These are phyloP conservation scores for Mesorhabditis belari DNA, from an alignment of 2,888 invertebrate species.

Conservation along the genomic window DNA sequence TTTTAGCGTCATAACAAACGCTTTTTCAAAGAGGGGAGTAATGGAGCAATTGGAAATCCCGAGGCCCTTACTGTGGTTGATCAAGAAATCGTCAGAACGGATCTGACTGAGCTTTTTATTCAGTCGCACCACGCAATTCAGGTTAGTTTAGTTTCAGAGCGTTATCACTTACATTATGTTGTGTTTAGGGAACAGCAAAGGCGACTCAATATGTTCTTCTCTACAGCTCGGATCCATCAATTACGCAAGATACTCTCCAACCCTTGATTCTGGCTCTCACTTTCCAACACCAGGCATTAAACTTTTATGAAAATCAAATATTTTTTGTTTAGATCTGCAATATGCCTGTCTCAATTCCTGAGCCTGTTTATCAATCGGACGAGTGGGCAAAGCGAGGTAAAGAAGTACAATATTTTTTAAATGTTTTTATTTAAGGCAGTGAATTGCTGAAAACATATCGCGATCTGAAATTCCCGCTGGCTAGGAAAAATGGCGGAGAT, in stretches of 20 bases:
- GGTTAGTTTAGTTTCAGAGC: not conserved
- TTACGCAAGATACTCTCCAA: not conserved
- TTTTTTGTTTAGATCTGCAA: not conserved
- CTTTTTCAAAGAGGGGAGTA: not conserved
- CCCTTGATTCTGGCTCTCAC: not conserved
- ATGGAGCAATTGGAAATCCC: not conserved
- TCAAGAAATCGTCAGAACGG: not conserved
- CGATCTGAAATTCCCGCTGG: too few species aligned
- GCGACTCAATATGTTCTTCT: not conserved
- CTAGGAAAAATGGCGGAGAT: too few species aligned
- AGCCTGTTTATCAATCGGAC: not conserved
- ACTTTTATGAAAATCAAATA: not conserved
- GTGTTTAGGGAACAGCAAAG: not conserved
- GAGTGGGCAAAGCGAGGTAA: not conserved
- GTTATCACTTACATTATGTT: not conserved
- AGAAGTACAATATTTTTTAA: too few species aligned
- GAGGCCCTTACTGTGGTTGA: not conserved
- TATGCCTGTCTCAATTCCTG: not conserved
- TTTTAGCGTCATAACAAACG: not conserved
- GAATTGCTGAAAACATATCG: too few species aligned
- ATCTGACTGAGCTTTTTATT: not conserved
- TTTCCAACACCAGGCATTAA: not conserved
- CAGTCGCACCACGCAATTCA: not conserved
- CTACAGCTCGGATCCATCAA: not conserved
- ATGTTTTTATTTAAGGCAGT: too few species aligned